phyloP scores from a whole-genome alignment of 2,888 invertebrate genomes.

The Mongoloraphidia duomilia region DNA sequence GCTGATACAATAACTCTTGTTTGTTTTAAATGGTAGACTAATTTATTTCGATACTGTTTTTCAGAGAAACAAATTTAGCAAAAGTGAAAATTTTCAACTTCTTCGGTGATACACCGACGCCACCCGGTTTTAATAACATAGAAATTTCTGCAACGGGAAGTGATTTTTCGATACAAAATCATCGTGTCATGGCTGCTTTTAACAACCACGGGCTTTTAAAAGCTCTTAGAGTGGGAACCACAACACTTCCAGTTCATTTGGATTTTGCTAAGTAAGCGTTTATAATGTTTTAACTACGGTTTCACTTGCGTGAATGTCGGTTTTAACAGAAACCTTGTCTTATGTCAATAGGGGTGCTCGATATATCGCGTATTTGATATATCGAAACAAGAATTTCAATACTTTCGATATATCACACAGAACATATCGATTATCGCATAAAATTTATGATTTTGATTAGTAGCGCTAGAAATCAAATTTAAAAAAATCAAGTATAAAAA shows the following conservation, averaged over 20 bases:
- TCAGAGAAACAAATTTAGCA: constrained; percentile 31
- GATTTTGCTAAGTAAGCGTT: constrained; percentile 59
- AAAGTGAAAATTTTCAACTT: constrained; percentile 34
- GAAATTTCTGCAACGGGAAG: constrained; percentile 30
- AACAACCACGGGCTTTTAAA: constrained; percentile 57
- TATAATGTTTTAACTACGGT: not conserved
- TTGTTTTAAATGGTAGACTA: not conserved
- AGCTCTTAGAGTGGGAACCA: constrained; percentile 41
- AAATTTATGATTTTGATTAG: too few species aligned
- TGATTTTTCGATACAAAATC: constrained; percentile 40
- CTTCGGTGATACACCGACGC: constrained; percentile 24
- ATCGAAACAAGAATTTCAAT: too few species aligned
- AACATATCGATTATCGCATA: too few species aligned
- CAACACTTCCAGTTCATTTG: constrained; percentile 52
- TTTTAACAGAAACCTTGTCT: too few species aligned
- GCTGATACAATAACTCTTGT: too few species aligned
- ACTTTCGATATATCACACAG: too few species aligned
- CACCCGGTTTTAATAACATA: constrained; percentile 29
- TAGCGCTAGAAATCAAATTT: too few species aligned
- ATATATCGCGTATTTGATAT: too few species aligned
- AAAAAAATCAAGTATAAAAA: too few species aligned
- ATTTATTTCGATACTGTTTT: constrained; percentile 10
- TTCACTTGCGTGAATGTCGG: too few species aligned
- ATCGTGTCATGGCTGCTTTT: constrained; percentile 43
- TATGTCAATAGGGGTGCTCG: too few species aligned